phyloP scores from a whole-genome alignment of 2,888 invertebrate genomes.

The Cerceris rybyensis region DNA sequence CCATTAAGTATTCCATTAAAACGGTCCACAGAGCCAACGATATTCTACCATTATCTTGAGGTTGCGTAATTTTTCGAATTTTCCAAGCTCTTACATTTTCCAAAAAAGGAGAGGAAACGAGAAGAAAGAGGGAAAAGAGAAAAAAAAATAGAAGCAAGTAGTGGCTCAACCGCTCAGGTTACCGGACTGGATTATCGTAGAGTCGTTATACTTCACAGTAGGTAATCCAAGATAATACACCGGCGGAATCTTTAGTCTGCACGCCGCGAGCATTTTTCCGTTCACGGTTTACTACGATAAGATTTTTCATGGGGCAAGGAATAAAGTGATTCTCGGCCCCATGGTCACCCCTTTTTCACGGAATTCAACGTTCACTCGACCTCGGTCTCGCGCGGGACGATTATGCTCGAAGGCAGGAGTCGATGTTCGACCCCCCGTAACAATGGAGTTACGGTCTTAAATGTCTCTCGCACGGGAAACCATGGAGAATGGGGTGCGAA shows the following conservation, averaged over 20 bases:
- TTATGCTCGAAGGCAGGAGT: conserved; percentile 47
- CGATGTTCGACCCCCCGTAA: conserved; percentile 55
- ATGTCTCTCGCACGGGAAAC: conserved; percentile 65
- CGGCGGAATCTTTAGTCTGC: conserved; percentile 13
- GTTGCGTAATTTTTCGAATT: neutral
- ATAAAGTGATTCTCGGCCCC: conserved; percentile 52
- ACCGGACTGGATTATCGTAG: conserved; percentile 1
- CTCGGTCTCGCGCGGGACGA: conserved; percentile 43
- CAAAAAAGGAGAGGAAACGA: too few relatives aligned
- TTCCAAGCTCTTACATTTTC: neutral
- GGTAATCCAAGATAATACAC: conserved; percentile 38
- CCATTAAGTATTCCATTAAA: neutral
- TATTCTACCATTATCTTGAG: neutral
- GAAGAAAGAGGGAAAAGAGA: neutral
- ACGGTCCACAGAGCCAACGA: neutral
- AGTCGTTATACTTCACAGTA: conserved; percentile 36
- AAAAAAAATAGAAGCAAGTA: neutral
- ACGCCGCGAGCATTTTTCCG: conserved; percentile 35
- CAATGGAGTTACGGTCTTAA: conserved; percentile 68
- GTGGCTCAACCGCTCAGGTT: neutral
- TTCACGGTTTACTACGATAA: conserved; percentile 56
- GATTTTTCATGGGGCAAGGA: conserved; percentile 40
- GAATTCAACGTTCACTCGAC: conserved; percentile 60
- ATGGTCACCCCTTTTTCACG: conserved; percentile 38
- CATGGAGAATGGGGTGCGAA: conserved; percentile 70